Conservation (phyloP, 2,113 vertebrate species). For the Corythornis madagascariensis region DNA sequence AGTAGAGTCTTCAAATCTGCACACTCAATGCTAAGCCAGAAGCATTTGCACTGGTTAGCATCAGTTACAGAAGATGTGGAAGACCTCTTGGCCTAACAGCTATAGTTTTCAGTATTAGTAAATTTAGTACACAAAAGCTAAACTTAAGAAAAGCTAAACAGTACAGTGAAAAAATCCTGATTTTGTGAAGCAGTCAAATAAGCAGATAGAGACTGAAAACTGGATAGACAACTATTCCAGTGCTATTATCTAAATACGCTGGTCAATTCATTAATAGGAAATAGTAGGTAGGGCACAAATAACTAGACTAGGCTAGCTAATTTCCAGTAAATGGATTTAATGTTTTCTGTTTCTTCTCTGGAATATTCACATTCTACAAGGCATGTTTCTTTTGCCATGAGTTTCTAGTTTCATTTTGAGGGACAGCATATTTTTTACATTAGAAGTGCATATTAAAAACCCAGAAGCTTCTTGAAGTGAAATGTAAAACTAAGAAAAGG, state of each 20-base stretch:
- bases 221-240: neutral
- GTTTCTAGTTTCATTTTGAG: neutral
- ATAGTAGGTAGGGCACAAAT: neutral
- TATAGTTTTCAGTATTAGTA: neutral
- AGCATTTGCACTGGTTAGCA: neutral
- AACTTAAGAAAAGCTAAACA: neutral
- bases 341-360: neutral
- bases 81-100: neutral
- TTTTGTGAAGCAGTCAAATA: neutral
- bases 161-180: neutral
- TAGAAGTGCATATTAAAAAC: neutral
- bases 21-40: neutral
- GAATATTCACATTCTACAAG: neutral
- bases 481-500: neutral
- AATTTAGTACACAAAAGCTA: neutral
- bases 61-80: neutral
- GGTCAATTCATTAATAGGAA: neutral
- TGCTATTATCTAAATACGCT: neutral
- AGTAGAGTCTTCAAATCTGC: neutral
- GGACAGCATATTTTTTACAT: neutral
- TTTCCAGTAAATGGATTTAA: neutral
- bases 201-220: neutral
- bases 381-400: neutral
- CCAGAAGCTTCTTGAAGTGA: neutral
- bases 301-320: neutral